Evolutionary conservation across 2,797 vertebrate genomes (phyloP), one percentile per base, ranked within the genome.

Genomic region (Micromesistius poutassou): DNA sequence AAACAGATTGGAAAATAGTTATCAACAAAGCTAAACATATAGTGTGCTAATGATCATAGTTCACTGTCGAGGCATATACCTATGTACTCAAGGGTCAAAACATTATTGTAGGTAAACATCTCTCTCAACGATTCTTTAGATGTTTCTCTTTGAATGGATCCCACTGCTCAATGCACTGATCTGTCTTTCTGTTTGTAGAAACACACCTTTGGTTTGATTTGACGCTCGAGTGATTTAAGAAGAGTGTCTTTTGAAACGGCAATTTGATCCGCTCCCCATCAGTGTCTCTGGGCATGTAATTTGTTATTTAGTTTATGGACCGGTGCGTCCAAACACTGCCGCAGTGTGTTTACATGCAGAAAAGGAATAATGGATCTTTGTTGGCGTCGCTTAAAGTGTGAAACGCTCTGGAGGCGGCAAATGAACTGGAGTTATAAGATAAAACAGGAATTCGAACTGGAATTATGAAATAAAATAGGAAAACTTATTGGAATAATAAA

Each of bases 161-260:
- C 46, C 46, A 22, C 46, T 12, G 16, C 46, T 55, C 19, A 5
- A 55, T 1, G 46, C 46, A 55, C 46, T 55, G 46, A 55, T 55
- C 19, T n/a, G 46, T 55, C 19, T 55, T 22, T n/a, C 46, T 55
- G 46, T 55, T 22, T 19, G 46, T 55, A 19, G 46, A 55, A 55
- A 55, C 46, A 70, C 28, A 28, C 28, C 28, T 70, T 70, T 25
- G 66, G 66, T 70, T 70, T 70, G 66, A 70, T 70, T 70, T 28
- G n/a, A 28, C 28, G n/a, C 28, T 30, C 28, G 13, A 33, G 33
- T 31, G 38, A 38, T 42, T n/a, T 42, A 42, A 38, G 19, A 42
- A 25, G 10, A 14, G 73, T n/a, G 36, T 46, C 36, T 46, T 42
- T 30, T 73, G 35, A 36, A 19, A 36, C 33, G 72, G 72, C 35